A percentile compares a stretch with the other conserved stretches of the same genome.
Evolutionary conservation across 2,797 vertebrate genomes (phyloP).

Genomic region (Enteromius treurensis): DNA sequence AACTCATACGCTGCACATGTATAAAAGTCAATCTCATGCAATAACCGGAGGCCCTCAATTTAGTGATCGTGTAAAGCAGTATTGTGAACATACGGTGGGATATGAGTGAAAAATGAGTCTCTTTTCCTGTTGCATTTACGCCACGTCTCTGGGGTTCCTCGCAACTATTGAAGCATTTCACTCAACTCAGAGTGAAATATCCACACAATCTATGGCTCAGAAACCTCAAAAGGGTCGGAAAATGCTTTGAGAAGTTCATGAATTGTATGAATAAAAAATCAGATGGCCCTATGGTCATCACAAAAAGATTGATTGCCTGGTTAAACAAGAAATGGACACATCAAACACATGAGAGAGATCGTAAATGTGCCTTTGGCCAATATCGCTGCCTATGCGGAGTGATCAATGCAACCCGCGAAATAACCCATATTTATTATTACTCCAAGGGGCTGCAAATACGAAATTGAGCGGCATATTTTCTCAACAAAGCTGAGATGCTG

Average conservation of each 20-base stretch:
- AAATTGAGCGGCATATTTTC: not conserved
- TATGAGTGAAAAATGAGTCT: not conserved
- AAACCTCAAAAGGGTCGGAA: not conserved
- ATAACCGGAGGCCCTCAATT: constrained; percentile 34
- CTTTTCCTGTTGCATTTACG: not conserved
- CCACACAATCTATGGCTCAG: not conserved
- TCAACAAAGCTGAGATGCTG: constrained; percentile 1
- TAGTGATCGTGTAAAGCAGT: constrained; percentile 31
- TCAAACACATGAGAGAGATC: not conserved
- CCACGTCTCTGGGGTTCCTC: not conserved
- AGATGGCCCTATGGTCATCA: not conserved
- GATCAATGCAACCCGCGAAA: constrained; percentile 1
- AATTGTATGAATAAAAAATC: constrained; percentile 15
- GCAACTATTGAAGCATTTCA: not conserved
- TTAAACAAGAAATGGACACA: constrained; percentile 1
- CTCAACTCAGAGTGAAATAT: constrained; percentile 7
- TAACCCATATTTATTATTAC: constrained; percentile 7
- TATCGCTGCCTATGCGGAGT: not conserved
- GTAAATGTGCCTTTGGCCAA: constrained; percentile 22
- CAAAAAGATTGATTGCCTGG: constrained; percentile 13
- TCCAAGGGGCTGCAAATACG: not conserved
- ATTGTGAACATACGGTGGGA: not conserved
- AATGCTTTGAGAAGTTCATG: not conserved
- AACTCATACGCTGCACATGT: not conserved
- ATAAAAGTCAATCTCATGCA: constrained; percentile 25